These are phyloP conservation scores for Sander vitreus DNA, from an alignment of 2,113 vertebrate species.

Conservation along the genomic window DNA sequence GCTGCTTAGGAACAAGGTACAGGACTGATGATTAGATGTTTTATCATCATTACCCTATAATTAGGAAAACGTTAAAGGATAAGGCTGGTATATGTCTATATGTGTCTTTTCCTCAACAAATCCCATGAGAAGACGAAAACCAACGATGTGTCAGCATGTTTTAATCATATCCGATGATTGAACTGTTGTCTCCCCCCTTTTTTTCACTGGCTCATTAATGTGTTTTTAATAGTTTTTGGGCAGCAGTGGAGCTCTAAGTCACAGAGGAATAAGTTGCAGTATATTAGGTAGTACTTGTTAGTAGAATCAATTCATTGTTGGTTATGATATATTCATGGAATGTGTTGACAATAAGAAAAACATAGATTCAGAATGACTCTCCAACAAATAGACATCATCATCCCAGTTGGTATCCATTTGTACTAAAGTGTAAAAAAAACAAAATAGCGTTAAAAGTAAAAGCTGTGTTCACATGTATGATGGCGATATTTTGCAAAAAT, in stretches of 20 bases:
- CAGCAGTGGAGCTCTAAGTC: neutral
- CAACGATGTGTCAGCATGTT: neutral
- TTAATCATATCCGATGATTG: too few relatives aligned
- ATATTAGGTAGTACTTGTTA: neutral
- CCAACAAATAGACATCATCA: neutral
- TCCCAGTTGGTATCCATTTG: neutral
- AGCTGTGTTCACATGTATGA: neutral
- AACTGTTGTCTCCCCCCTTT: neutral
- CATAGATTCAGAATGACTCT: neutral
- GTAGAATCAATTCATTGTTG: neutral
- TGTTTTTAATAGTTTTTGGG: neutral
- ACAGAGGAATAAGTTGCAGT: neutral
- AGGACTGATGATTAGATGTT: neutral
- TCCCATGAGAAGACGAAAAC: neutral
- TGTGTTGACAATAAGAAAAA: neutral
- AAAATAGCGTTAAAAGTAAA: neutral
- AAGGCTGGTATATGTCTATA: neutral
- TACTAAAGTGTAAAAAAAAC: neutral
- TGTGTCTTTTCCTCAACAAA: neutral
- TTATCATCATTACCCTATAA: neutral
- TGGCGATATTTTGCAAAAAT: neutral
- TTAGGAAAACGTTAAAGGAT: neutral
- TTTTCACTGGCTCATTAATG: neutral
- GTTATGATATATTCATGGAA: neutral
- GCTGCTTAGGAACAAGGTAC: conserved; percentile 93